Base-by-base conservation (phyloP, 2,888 invertebrate species). In the Exephanes ischioxanthus region DNA sequence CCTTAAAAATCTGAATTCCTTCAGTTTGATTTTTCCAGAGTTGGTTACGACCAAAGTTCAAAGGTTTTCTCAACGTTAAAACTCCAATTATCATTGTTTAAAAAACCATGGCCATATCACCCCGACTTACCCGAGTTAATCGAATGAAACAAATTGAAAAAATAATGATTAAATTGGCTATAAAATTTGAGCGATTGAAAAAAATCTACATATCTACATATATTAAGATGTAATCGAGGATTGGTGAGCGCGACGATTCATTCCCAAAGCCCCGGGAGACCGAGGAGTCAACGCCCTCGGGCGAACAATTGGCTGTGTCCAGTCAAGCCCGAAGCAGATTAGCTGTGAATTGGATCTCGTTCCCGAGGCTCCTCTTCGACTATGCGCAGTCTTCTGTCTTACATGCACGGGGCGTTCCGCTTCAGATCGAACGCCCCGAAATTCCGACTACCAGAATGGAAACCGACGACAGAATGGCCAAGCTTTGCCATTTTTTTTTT, bases 331-430 rank as follows among this genome's bases (percentile, higher is more conserved):
- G 67, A 66, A 80, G 67, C 33, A 80, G 82, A 85, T 76, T 80
- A 83, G 61, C 80, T 61, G 67, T 80, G 80, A 85, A 85, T 85
- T 85, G 80, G 80, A 83, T 80, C 82, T 85, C 53, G 76, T 72
- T 19, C 61, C 19, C 58, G 41, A 51, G 75, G 51, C 72, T 67
- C 61, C 72, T 77, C 73, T 85, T 78, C 61, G 67, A 73, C 66
- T 41, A 66, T 48, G 55, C 67, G 66, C 48, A 41, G 66, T 72
- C 53, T 67, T 72, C 33, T 19, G 16, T 48, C 45, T 16, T 48
- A 3, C 3, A 48, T 16, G 45, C 45, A 48, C 45, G 45, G 45
- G 45, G 14, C 45, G 14, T 48, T 48, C 45, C 16, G 45, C 16
- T 1, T 48, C 45, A 48, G 5, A 48, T 48, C 5, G 45, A 48